Percentiles rank a stretch among this genome's conserved stretches.
Evolutionary conservation across 2,113 vertebrate species (phyloP).

Genomic region (Epinephelus cyanopodus): DNA sequence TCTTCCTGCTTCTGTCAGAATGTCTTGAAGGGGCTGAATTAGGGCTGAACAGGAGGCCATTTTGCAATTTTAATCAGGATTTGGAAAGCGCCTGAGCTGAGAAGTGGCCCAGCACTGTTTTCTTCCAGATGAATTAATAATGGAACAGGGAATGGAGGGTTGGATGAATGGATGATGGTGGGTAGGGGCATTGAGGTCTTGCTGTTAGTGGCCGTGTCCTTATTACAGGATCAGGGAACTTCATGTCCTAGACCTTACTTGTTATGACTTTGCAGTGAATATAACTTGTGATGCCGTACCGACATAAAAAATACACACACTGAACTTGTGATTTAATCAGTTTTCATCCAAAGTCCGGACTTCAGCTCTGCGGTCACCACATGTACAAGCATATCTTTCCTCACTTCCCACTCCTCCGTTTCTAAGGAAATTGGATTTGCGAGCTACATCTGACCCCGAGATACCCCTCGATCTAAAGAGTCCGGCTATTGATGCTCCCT

Average conservation of each 20-base stretch:
- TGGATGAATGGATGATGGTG: slow-evolving; percentile 56
- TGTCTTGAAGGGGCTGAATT: slow-evolving; percentile 69
- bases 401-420: slow-evolving; percentile 13
- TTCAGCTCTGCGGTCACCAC: slow-evolving; percentile 23
- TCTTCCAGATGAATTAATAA: slow-evolving; percentile 75
- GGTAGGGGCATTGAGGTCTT: slow-evolving; percentile 36
- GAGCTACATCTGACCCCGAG: slow-evolving; percentile 64
- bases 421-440: slow-evolving; percentile 58
- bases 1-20: slow-evolving; percentile 65
- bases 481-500: slow-evolving; percentile 73
- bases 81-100: slow-evolving; percentile 71
- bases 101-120: slow-evolving; percentile 69
- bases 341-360: slow-evolving; percentile 15
- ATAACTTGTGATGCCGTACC: slow-evolving; percentile 1
- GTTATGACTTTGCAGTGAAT: slow-evolving; percentile 12
- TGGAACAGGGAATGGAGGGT: slow-evolving; percentile 51
- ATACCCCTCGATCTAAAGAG: slow-evolving; percentile 71
- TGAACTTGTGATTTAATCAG: slow-evolving; percentile 34
- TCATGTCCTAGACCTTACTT: slow-evolving; percentile 6
- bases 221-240: slow-evolving; percentile 42
- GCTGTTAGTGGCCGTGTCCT: slow-evolving; percentile 51
- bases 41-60: slow-evolving; percentile 81
- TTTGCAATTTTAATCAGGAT: slow-evolving; percentile 83
- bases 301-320: background rate
- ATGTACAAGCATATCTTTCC: background rate